phyloP scores from a whole-genome alignment of 2,888 invertebrate species.

The Pandemis heparana region DNA sequence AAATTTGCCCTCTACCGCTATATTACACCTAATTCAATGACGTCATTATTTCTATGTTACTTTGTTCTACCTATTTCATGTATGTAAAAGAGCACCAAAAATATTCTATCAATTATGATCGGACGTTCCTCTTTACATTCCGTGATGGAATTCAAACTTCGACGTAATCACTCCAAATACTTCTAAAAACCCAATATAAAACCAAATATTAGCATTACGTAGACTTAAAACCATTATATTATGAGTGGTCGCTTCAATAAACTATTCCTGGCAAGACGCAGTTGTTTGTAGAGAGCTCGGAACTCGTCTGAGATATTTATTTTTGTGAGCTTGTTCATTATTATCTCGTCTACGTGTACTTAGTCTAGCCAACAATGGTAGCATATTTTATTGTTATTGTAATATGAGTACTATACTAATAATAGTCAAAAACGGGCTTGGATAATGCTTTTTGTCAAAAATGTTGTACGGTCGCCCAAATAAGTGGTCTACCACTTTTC shows the following conservation, averaged over 20 bases:
- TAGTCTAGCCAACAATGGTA: background rate
- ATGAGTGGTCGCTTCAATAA: conserved; percentile 7
- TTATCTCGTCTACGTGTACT: conserved; percentile 33
- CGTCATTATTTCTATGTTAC: no score
- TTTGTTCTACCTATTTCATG: no score
- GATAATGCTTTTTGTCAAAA: background rate
- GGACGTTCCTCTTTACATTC: background rate
- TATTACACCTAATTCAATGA: no score
- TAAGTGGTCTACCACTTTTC: no score
- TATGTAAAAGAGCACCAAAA: no score
- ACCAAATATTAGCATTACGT: background rate
- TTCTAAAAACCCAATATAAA: background rate
- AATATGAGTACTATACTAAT: background rate
- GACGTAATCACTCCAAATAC: background rate
- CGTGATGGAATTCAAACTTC: background rate
- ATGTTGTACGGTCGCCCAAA: no score
- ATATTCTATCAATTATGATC: background rate
- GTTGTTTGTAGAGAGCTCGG: conserved; percentile 34
- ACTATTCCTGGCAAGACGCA: conserved; percentile 20
- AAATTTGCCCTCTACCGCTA: no score
- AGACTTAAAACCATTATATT: background rate
- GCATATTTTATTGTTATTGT: background rate
- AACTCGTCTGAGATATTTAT: conserved; percentile 27
- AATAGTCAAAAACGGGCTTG: background rate
- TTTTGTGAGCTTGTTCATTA: conserved; percentile 27